Base-by-base conservation (phyloP, 2,113 vertebrate species). In the Embiotoca jacksoni region DNA sequence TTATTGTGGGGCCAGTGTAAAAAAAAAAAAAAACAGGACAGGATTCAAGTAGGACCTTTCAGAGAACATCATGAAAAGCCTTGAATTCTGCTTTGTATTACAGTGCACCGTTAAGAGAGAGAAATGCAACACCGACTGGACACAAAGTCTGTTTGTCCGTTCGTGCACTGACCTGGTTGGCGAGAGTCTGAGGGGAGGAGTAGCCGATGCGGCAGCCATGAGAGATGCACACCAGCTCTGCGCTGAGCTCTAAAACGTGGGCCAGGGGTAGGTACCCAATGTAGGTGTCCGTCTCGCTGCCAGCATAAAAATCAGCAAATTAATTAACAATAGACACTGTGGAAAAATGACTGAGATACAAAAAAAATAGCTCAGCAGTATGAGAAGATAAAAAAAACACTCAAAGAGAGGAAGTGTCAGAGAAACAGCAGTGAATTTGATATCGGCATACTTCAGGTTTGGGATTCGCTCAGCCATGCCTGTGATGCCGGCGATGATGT, bases 401-500 rank as follows among this genome's bases (percentile, higher is more conserved):
- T 49, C 5, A 52, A n/a, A 8, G 44, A 8, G 44, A 46, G 54
- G 74, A 83, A 73, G 74, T 46, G 36, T 67, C n/a, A 33, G 5
- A 67, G 61, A 70, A 35, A 54, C 5, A 7, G 68, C 14, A 4
- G 47, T n/a, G 0, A 57, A 44, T 73, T 3, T 1, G 13, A 80
- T 44, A 33, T 53, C 10, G 15, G 4, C 94, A 31, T 94, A 99
- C 98, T 97, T 95, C 75, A 99, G 90, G 72, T 95, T 91, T 3
- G 97, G 96, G 88, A 99, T 98, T 75, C 97, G 95, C 83, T 97
- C 96, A 5, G 97, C 96, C 98, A 99, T 99, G 86, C 98, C 98
- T 3, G 97, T 97, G 91, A 99, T 96, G 33, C 96, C 96, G 64
- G 98, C 96, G 56, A 99, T 96, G 79, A 99, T 93, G 93, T 99